phyloP scores from a whole-genome alignment of 1,140 invertebrate genomes.

The Tachypleus tridentatus region DNA sequence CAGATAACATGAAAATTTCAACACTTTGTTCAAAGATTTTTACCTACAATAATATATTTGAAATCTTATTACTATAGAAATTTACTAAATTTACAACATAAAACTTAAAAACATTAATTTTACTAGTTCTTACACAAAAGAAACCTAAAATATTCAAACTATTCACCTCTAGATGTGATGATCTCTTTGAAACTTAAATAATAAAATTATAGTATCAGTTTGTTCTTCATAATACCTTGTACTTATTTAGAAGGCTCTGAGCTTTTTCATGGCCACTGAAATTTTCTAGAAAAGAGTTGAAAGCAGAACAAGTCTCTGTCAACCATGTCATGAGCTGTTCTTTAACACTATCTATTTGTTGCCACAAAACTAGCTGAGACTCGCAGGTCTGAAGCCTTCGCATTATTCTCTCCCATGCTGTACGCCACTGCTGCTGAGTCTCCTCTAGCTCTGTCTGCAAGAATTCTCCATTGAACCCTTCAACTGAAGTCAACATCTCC shows the following conservation, averaged over 20 bases:
- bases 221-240: slow-evolving; percentile 39
- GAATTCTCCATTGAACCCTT: slow-evolving; percentile 49
- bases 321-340: slow-evolving; percentile 73
- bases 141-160: too few species aligned
- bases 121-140: too few species aligned
- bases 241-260: slow-evolving; percentile 60
- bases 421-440: slow-evolving; percentile 53
- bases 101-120: too few species aligned
- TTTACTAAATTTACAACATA: too few species aligned
- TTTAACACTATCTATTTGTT: slow-evolving; percentile 73
- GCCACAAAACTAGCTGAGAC: slow-evolving; percentile 78
- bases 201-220: too few species aligned
- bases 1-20: too few species aligned
- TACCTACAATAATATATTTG: too few species aligned
- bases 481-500: slow-evolving; percentile 56
- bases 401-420: slow-evolving; percentile 51
- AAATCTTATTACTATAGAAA: too few species aligned
- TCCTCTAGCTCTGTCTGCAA: slow-evolving; percentile 32
- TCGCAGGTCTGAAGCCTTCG: slow-evolving; percentile 63
- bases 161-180: too few species aligned
- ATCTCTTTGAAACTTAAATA: too few species aligned
- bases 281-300: slow-evolving; percentile 58
- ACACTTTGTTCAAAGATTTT: too few species aligned
- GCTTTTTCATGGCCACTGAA: slow-evolving; percentile 65
- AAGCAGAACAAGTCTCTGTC: slow-evolving; percentile 56